A percentile compares a stretch with the other conserved stretches of the same genome.
Conservation (phyloP, 2,888 invertebrate species). For the Sphaerophoria taeniata region DNA sequence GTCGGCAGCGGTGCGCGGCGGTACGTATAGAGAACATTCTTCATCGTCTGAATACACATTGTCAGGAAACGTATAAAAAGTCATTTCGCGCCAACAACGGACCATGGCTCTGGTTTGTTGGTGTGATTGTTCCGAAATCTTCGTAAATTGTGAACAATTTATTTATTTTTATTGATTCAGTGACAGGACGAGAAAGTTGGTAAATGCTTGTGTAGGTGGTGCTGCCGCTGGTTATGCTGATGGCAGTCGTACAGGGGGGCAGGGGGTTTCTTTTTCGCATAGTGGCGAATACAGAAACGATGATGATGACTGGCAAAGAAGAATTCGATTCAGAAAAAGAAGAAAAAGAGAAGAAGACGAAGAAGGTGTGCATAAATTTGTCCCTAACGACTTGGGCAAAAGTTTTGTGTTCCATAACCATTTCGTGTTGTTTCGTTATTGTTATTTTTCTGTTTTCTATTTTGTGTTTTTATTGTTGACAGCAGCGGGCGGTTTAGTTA, state of each 20-base stretch:
- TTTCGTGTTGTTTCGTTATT: slow-evolving; percentile 24
- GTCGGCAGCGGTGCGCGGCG: background rate
- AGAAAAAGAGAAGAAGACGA: background rate
- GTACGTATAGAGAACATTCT: background rate
- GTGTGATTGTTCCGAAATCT: slow-evolving; percentile 67
- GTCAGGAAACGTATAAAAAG: slow-evolving; percentile 67
- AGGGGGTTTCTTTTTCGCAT: background rate
- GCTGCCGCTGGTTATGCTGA: background rate
- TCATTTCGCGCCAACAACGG: slow-evolving; percentile 55
- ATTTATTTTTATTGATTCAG: slow-evolving; percentile 71
- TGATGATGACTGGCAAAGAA: slow-evolving; percentile 22
- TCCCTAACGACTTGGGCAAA: slow-evolving; percentile 53
- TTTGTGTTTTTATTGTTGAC: slow-evolving; percentile 41
- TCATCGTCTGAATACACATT: slow-evolving; percentile 17
- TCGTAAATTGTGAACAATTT: slow-evolving; percentile 68
- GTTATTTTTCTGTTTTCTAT: slow-evolving; percentile 3
- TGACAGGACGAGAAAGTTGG: slow-evolving; percentile 9
- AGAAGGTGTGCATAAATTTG: slow-evolving; percentile 68
- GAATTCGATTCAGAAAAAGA: background rate
- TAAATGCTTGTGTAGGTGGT: background rate
- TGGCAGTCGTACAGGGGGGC: slow-evolving; percentile 6
- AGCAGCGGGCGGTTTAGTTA: background rate
- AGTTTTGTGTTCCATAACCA: slow-evolving; percentile 11
- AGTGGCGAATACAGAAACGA: slow-evolving; percentile 15
- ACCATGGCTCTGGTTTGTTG: slow-evolving; percentile 39